Percentiles rank a stretch among this genome's conserved stretches.
Evolutionary conservation across 2,888 invertebrate species (phyloP).

Genomic region (Epinotia ramella): DNA sequence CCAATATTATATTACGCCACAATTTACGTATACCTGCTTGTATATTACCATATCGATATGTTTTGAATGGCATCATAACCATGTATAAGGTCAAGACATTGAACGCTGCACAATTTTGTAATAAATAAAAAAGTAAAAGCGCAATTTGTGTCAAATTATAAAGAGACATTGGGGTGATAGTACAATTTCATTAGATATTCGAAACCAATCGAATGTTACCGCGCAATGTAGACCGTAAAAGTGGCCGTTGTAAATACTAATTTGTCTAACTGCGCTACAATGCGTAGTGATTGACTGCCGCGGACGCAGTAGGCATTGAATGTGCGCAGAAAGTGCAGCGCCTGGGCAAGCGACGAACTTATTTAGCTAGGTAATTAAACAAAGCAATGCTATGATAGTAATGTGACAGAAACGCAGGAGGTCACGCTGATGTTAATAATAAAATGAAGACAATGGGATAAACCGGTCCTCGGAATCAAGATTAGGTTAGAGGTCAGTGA

Average conservation of each 20-base stretch:
- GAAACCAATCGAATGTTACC: conserved; percentile 14
- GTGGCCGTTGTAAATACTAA: conserved; percentile 36
- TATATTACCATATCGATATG: neutral
- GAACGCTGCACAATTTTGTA: neutral
- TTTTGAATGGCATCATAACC: neutral
- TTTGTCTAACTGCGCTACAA: conserved; percentile 26
- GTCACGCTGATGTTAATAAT: neutral
- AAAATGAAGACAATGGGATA: neutral
- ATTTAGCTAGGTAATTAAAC: neutral
- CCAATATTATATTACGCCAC: neutral
- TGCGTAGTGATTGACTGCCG: conserved; percentile 33
- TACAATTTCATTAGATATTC: conserved; percentile 29
- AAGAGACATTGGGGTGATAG: neutral
- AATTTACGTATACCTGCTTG: neutral
- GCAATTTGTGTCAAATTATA: neutral
- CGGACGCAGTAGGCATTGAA: conserved; percentile 33
- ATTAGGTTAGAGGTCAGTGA: conserved; percentile 1
- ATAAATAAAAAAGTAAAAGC: neutral
- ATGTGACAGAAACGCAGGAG: neutral
- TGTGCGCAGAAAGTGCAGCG: conserved; percentile 30
- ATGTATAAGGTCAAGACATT: conserved; percentile 5
- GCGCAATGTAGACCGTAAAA: conserved; percentile 40
- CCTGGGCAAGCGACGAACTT: neutral
- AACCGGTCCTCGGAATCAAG: neutral
- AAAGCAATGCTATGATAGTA: neutral